These are phyloP conservation scores for Gasterosteus nipponicus DNA, from an alignment of 2,113 vertebrate genomes.

Conservation along the genomic window DNA sequence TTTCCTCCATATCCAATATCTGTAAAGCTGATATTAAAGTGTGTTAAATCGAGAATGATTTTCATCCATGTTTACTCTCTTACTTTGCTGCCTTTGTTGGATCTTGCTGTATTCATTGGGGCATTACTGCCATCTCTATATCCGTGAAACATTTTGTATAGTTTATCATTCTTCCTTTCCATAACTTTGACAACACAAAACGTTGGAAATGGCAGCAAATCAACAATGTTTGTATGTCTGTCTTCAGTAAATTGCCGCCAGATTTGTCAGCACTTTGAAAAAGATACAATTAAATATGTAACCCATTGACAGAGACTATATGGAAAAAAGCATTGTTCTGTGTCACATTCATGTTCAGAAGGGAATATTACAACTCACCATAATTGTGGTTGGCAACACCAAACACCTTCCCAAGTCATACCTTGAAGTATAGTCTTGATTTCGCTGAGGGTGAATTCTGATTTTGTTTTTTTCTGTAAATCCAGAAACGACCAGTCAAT, in stretches of 20 bases:
- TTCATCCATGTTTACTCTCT: background rate
- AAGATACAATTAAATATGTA: background rate
- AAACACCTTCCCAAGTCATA: background rate
- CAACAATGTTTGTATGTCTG: background rate
- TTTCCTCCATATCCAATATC: too few species aligned
- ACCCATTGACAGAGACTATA: background rate
- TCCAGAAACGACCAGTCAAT: too few species aligned
- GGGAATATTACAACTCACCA: conserved; percentile 54
- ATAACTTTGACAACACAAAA: background rate
- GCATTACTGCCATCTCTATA: background rate
- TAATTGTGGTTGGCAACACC: background rate
- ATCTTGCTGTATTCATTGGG: background rate
- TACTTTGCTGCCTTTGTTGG: background rate
- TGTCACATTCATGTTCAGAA: conserved; percentile 61
- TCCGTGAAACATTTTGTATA: background rate
- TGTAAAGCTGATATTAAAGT: background rate
- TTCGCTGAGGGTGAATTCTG: too few species aligned
- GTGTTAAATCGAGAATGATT: background rate
- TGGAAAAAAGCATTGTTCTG: conserved; percentile 45
- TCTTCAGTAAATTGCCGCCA: too few species aligned
- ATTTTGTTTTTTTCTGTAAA: too few species aligned
- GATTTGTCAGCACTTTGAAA: background rate
- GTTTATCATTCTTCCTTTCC: background rate
- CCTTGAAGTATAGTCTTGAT: too few species aligned
- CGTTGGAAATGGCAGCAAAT: background rate